Conservation (phyloP, 2,113 vertebrate species). For the Nyctibius bracteatus region DNA sequence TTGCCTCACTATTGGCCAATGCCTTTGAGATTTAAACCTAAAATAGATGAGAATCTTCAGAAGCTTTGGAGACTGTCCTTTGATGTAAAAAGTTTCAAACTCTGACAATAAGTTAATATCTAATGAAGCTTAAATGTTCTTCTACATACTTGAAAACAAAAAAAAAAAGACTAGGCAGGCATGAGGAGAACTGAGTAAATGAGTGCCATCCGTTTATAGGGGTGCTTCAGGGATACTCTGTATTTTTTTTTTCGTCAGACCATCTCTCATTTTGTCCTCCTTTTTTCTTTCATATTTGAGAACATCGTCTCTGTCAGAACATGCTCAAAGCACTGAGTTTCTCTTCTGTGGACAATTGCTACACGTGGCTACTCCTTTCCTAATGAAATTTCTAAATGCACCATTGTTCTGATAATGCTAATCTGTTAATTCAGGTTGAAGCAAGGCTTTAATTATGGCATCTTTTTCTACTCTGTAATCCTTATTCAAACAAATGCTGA, state of each 20-base stretch:
- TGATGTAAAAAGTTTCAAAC: background rate
- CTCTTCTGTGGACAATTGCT: background rate
- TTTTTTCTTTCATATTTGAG: background rate
- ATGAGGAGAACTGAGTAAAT: background rate
- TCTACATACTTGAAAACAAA: background rate
- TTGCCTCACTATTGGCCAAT: accelerated
- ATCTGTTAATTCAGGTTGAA: background rate
- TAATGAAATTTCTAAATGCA: background rate
- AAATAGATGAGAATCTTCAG: background rate
- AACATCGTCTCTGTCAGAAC: background rate
- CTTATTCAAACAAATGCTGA: background rate
- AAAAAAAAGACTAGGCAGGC: background rate
- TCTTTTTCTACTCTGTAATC: background rate
- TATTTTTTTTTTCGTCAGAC: background rate
- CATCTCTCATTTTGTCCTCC: background rate
- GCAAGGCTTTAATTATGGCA: background rate
- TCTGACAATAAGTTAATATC: background rate
- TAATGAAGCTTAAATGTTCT: background rate
- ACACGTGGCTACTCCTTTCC: background rate
- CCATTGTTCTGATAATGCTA: background rate
- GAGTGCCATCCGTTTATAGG: background rate
- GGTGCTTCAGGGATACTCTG: background rate
- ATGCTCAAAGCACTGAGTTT: background rate
- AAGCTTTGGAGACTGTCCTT: background rate
- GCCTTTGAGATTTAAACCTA: background rate